Evolutionary conservation across 2,888 invertebrate genomes (phyloP).

Genomic region (Harpalus rubripes): DNA sequence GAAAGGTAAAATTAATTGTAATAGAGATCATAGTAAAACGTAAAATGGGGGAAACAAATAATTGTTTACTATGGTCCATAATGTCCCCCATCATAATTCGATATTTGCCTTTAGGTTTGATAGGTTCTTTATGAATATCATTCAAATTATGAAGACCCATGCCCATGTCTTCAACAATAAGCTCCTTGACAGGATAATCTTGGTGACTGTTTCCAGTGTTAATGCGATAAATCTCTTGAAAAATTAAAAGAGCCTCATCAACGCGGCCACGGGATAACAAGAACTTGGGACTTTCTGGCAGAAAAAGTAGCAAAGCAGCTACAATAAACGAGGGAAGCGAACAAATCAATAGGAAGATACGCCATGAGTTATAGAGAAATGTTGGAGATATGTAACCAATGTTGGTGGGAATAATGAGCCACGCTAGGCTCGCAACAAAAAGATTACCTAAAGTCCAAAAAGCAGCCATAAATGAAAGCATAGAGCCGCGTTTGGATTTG

Average conservation of each 20-base stretch:
- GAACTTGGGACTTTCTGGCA: slow-evolving; percentile 96
- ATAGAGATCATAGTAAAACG: slow-evolving; percentile 92
- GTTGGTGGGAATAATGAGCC: slow-evolving; percentile 87
- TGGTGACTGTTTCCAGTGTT: slow-evolving; percentile 89
- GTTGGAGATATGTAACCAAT: slow-evolving; percentile 84
- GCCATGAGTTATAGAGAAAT: slow-evolving; percentile 94
- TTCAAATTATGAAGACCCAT: slow-evolving; percentile 72
- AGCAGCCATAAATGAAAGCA: slow-evolving; percentile 96
- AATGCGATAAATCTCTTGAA: slow-evolving; percentile 88
- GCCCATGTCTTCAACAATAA: slow-evolving; percentile 81
- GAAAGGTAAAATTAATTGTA: slow-evolving; percentile 94
- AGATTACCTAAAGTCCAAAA: slow-evolving; percentile 97
- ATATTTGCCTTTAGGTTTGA: slow-evolving; percentile 85
- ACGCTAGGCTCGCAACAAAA: slow-evolving; percentile 91
- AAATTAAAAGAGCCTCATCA: slow-evolving; percentile 90
- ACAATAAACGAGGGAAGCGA: slow-evolving; percentile 93
- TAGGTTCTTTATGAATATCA: slow-evolving; percentile 77
- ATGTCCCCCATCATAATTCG: slow-evolving; percentile 88
- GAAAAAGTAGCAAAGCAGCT: slow-evolving; percentile 87
- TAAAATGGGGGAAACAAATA: slow-evolving; percentile 89
- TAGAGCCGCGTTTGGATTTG: slow-evolving; percentile 92
- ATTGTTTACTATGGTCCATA: slow-evolving; percentile 88
- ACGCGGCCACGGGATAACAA: slow-evolving; percentile 88
- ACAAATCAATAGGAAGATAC: slow-evolving; percentile 93
- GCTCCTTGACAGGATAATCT: slow-evolving; percentile 87